Conservation (phyloP, 2,888 invertebrate species). For the Leptopilina myrica region DNA sequence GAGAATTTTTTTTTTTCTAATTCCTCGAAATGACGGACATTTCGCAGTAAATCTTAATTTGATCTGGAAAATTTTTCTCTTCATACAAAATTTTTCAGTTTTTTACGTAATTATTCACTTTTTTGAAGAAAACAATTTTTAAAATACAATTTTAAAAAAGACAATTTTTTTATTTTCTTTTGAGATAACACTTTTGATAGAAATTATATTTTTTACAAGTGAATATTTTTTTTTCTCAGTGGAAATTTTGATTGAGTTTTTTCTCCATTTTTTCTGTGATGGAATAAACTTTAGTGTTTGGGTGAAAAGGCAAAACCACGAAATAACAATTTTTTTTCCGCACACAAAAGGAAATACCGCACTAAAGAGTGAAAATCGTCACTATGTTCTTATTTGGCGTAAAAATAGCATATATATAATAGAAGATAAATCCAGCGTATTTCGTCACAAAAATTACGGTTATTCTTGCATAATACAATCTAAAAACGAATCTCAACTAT, state of each 20-base stretch:
- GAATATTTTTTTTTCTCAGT: no score
- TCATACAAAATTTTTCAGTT: background rate
- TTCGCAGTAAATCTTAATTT: background rate
- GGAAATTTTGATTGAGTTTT: no score
- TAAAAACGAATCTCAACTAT: slow-evolving; percentile 3
- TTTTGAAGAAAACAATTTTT: no score
- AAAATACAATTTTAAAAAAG: no score
- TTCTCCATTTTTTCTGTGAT: no score
- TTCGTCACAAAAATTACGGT: background rate
- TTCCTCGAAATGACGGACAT: background rate
- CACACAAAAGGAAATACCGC: background rate
- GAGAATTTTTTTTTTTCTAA: background rate
- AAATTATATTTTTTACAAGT: no score
- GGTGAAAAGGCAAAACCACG: no score
- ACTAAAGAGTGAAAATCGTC: background rate
- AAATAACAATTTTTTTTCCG: no score
- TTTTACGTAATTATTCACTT: no score
- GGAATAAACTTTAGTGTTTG: no score
- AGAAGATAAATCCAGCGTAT: background rate
- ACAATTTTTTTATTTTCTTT: no score
- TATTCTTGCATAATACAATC: slow-evolving; percentile 6
- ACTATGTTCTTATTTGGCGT: slow-evolving; percentile 9
- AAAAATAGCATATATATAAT: slow-evolving; percentile 4
- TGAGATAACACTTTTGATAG: no score
- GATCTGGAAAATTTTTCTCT: background rate